Conservation (phyloP, 1,140 invertebrate genomes). For the Drosophila leontia region DNA sequence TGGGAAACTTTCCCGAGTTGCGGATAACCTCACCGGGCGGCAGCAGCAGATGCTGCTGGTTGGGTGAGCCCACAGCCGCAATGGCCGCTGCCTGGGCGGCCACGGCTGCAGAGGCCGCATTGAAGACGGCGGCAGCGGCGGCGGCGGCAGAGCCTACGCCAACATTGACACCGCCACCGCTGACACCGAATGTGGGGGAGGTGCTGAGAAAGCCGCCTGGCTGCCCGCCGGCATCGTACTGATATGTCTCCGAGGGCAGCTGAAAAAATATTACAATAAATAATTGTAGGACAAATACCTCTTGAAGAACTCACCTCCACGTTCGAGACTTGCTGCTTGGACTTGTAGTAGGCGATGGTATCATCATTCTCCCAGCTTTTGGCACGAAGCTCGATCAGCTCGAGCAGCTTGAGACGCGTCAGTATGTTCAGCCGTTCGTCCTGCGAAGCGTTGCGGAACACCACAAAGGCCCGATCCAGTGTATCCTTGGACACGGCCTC, state of each 20-base stretch:
- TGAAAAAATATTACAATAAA: constrained; percentile 8
- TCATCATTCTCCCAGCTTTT: constrained; percentile 94
- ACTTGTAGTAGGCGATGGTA: constrained; percentile 92
- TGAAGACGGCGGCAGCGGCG: constrained; percentile 70
- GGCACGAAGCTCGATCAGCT: constrained; percentile 94
- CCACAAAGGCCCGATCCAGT: constrained; percentile 89
- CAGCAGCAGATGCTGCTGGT: constrained; percentile 86
- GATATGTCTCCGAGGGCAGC: constrained; percentile 72
- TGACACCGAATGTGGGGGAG: constrained; percentile 84
- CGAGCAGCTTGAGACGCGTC: constrained; percentile 93
- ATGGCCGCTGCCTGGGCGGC: constrained; percentile 79
- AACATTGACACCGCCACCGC: constrained; percentile 51
- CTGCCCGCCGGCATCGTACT: constrained; percentile 69
- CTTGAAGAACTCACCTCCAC: constrained; percentile 87
- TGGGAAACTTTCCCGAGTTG: constrained; percentile 93
- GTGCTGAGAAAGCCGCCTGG: constrained; percentile 82
- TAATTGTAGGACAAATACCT: background rate
- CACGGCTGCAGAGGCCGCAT: constrained; percentile 70
- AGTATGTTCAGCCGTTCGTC: constrained; percentile 92
- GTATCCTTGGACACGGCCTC: constrained; percentile 91
- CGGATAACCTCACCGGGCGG: constrained; percentile 93
- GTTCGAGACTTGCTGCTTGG: constrained; percentile 89
- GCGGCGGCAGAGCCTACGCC: constrained; percentile 45
- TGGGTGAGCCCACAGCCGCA: constrained; percentile 77
- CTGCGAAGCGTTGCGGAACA: constrained; percentile 94